Base-by-base conservation (phyloP, 2,113 vertebrate genomes). In the Psettodes erumei region DNA sequence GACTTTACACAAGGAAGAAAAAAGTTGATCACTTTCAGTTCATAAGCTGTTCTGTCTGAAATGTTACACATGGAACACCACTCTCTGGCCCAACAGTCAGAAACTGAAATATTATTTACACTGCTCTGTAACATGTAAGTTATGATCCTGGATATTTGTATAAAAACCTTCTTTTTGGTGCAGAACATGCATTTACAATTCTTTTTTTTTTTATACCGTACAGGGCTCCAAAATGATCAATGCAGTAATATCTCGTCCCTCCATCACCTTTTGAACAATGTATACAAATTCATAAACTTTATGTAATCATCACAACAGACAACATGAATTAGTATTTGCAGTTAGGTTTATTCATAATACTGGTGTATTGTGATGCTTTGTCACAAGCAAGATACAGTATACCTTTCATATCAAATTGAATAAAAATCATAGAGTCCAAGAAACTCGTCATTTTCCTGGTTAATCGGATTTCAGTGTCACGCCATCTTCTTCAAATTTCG, bases 291-390 rank as follows among this genome's bases (percentile, higher is more conserved):
- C 1, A 25, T 4, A 33, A 69, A 15, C 3, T 4, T 27, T 5
- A 30, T 28, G 9, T 21, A 72, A 62, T 23, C 11, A 86, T 59
- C 3, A 79, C 28, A 73, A 56, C 64, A 55, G 37, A 64, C 33
- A 51, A 56, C 40, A 48, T 8, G 23, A n/a, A n/a, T n/a, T 43
- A n/a, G 12, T 58, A 35, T 66, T 76, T 40, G 25, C 87, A 73
- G 45, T 82, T 71, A 74, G 19, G 40, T 88, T 87, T 86, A 83
- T 85, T 89, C 59, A 73, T 90, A 90, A 92, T 88, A 92, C 88
- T 91, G 81, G 70, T 89, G 90, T 88, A 88, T 85, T 85, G 84
- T 88, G 70, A 79, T 66, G 53, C 66, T 71, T 80, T 1, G 55
- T 84, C 77, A 87, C 85, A 87, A 65, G 51, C 60, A 83, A 76